Conservation (phyloP, 2,797 vertebrate genomes). For the Oreonectes daqikongensis region DNA sequence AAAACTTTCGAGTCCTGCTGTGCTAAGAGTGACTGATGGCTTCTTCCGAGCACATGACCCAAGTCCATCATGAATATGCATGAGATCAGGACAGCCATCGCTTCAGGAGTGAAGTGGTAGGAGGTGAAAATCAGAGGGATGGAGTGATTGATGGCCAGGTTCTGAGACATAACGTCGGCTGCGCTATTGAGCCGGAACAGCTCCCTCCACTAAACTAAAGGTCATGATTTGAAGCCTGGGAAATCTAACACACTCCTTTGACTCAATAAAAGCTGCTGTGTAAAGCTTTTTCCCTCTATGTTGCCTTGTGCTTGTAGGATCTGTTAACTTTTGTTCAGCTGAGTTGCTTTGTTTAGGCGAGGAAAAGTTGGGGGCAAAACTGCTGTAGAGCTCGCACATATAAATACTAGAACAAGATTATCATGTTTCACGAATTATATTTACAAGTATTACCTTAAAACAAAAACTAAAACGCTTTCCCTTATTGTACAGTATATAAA, state of each 20-base stretch:
- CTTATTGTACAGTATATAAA: no score
- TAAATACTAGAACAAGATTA: background rate
- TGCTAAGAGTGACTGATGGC: slow-evolving; percentile 43
- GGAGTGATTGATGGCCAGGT: slow-evolving; percentile 51
- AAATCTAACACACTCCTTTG: slow-evolving; percentile 46
- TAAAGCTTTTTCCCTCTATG: slow-evolving; percentile 26
- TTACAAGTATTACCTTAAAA: slow-evolving; percentile 6
- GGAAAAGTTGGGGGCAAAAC: background rate
- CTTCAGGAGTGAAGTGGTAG: slow-evolving; percentile 24
- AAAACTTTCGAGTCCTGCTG: slow-evolving; percentile 11
- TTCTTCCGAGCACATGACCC: slow-evolving; percentile 42
- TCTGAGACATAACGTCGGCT: slow-evolving; percentile 44
- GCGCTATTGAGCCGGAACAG: slow-evolving; percentile 26
- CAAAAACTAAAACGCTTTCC: background rate
- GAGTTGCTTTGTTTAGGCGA: background rate
- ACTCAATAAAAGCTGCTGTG: slow-evolving; percentile 41
- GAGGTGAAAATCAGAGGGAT: slow-evolving; percentile 46
- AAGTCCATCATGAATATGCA: slow-evolving; percentile 54
- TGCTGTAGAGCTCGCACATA: background rate
- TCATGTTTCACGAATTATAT: no score
- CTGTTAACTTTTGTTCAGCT: background rate
- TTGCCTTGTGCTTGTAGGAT: slow-evolving; percentile 12
- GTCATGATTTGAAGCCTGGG: slow-evolving; percentile 43
- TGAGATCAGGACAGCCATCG: slow-evolving; percentile 35
- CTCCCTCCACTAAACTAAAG: slow-evolving; percentile 46